Conservation (phyloP, 1,140 invertebrate species). For the Drosophila nigromelanica region DNA sequence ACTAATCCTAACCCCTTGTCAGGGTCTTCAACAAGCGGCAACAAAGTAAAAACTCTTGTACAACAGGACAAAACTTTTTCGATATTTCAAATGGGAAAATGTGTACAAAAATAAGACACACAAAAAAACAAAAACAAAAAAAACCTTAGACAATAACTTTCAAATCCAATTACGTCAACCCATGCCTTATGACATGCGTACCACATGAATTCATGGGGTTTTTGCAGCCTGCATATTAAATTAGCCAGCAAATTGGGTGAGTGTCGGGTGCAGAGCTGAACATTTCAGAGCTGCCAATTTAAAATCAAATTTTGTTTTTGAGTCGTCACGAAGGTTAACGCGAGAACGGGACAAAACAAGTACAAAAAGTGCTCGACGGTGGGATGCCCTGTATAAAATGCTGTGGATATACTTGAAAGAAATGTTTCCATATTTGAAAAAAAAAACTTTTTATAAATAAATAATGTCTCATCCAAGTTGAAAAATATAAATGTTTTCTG, state of each 20-base stretch:
- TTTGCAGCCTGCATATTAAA: conserved; percentile 76
- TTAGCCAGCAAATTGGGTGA: conserved; percentile 73
- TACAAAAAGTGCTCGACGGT: not conserved
- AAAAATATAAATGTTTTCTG: no score
- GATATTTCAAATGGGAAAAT: conserved; percentile 73
- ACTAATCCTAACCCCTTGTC: conserved; percentile 35
- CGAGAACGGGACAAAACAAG: conserved; percentile 23
- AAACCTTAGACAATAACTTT: conserved; percentile 71
- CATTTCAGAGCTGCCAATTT: conserved; percentile 55
- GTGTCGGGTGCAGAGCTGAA: conserved; percentile 34
- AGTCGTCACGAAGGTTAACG: conserved; percentile 46
- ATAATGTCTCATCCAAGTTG: no score
- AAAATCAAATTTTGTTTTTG: conserved; percentile 72
- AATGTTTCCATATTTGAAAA: no score
- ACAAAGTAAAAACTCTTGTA: conserved; percentile 40
- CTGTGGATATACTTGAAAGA: no score
- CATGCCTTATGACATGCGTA: conserved; percentile 39
- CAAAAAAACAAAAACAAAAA: conserved; percentile 8
- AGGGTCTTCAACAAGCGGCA: conserved; percentile 5
- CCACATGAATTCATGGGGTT: conserved; percentile 35
- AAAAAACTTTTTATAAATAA: no score
- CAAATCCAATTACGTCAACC: conserved; percentile 68
- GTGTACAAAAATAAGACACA: conserved; percentile 18
- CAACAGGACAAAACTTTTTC: conserved; percentile 62
- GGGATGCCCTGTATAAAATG: not conserved